Conservation (phyloP, 2,113 vertebrate genomes). For the Corythornis cristatus region DNA sequence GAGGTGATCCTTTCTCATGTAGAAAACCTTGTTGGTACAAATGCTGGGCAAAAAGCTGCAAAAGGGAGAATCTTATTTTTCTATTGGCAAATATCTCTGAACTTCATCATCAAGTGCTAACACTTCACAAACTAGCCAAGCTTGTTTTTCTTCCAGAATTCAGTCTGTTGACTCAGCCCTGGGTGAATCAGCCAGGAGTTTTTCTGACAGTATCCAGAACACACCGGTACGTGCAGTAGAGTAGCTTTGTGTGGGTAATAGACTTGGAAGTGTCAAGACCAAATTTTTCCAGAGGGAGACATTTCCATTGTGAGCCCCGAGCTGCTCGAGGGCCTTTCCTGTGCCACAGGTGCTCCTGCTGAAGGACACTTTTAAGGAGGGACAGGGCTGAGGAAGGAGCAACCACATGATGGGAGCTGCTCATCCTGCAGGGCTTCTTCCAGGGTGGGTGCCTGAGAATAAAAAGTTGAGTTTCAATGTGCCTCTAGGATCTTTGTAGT, state of each 20-base stretch:
- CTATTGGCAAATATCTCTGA: neutral
- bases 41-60: neutral
- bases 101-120: neutral
- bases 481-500: no score
- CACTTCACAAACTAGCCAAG: neutral
- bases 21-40: neutral
- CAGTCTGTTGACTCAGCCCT: slow-evolving; percentile 52
- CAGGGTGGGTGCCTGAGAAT: no score
- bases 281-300: no score
- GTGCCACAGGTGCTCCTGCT: no score
- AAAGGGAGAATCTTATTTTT: neutral
- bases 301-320: no score
- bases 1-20: accelerated
- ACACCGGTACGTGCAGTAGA: neutral
- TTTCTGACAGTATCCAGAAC: accelerated
- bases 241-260: accelerated
- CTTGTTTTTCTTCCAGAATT: slow-evolving; percentile 58
- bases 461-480: no score
- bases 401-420: no score
- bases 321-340: no score
- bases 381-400: no score
- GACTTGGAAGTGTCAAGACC: neutral
- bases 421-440: no score
- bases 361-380: no score
- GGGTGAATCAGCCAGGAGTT: neutral